Evolutionary conservation across 2,888 invertebrate genomes (phyloP).

Genomic region (Tyria jacobaeae): DNA sequence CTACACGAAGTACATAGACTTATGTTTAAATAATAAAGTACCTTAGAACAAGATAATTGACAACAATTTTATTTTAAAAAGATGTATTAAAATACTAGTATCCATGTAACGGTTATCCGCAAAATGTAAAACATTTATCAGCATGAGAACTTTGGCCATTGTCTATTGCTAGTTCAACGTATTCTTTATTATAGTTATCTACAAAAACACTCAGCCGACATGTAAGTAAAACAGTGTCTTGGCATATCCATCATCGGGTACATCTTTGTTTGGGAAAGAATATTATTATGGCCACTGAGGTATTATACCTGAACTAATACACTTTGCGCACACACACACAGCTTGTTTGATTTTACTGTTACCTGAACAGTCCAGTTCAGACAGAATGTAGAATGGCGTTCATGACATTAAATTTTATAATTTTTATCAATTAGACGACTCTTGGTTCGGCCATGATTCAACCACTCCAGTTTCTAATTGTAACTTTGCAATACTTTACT

Average conservation of each 20-base stretch:
- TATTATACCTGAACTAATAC: too few relatives aligned
- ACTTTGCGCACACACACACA: too few relatives aligned
- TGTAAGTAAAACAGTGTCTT: neutral
- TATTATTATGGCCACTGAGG: slow-evolving; percentile 1
- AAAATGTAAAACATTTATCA: slow-evolving; percentile 7
- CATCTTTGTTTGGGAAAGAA: neutral
- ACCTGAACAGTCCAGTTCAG: too few relatives aligned
- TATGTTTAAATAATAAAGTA: too few relatives aligned
- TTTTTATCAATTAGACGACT: too few relatives aligned
- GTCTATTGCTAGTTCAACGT: slow-evolving; percentile 17
- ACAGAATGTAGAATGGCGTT: too few relatives aligned
- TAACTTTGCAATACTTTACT: neutral
- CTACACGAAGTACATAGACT: too few relatives aligned
- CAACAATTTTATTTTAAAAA: neutral
- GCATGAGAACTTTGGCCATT: slow-evolving; percentile 15
- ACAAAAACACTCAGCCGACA: slow-evolving; percentile 1
- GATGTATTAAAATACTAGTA: neutral
- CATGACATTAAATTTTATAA: too few relatives aligned
- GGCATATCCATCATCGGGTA: neutral
- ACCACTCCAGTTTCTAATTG: too few relatives aligned
- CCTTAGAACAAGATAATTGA: neutral
- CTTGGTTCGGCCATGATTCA: too few relatives aligned
- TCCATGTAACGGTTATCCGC: slow-evolving; percentile 5
- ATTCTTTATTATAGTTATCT: slow-evolving; percentile 8
- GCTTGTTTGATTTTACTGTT: too few relatives aligned